Evolutionary conservation across 2,797 vertebrate genomes (phyloP).

Genomic region (Manis crassicaudata): DNA sequence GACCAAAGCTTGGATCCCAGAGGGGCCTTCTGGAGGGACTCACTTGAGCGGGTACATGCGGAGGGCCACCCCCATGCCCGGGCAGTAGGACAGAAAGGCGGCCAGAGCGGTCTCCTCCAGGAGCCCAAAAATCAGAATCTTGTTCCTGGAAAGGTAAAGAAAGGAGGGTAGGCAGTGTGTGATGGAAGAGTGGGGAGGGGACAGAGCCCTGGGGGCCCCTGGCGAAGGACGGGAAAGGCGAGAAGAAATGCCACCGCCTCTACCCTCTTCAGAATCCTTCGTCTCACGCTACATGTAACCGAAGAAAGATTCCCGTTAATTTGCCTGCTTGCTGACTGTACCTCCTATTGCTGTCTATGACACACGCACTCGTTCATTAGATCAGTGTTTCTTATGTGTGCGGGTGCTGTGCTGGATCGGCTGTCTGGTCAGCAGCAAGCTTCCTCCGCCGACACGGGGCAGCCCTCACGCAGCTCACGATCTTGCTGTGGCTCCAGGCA

Average conservation of each 20-base stretch:
- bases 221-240: background rate
- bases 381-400: background rate
- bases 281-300: background rate
- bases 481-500: background rate
- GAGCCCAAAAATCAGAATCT: slow-evolving; percentile 92
- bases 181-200: background rate
- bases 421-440: rapidly evolving
- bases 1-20: background rate
- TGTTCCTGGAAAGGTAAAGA: slow-evolving; percentile 80
- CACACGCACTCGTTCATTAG: too few species aligned
- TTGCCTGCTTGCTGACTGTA: background rate
- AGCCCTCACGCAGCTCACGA: background rate
- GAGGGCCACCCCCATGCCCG: slow-evolving; percentile 92
- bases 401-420: background rate
- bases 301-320: background rate
- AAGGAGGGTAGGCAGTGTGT: background rate
- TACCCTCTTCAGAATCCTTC: background rate
- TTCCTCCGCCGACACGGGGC: background rate
- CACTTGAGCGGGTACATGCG: slow-evolving; percentile 88
- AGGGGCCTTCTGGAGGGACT: slow-evolving; percentile 36
- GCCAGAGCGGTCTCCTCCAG: slow-evolving; percentile 88
- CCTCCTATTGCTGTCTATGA: background rate
- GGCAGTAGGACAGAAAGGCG: slow-evolving; percentile 88
- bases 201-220: background rate
- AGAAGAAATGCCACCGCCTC: background rate